Evolutionary conservation across 2,888 invertebrate species (phyloP).

Genomic region (Melieria picta): DNA sequence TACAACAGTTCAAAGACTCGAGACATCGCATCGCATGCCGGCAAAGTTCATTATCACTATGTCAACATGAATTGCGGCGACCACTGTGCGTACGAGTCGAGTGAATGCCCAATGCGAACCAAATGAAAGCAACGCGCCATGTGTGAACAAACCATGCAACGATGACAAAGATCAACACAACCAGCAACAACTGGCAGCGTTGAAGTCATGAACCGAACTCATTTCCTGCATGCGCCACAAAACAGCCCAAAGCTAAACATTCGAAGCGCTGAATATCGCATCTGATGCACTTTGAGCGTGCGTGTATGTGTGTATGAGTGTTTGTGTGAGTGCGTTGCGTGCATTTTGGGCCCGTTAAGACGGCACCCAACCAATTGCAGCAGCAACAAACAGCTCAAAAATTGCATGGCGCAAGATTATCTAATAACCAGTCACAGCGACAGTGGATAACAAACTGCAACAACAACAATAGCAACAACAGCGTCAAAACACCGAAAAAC

Average conservation of each 20-base stretch:
- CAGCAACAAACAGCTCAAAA: not conserved
- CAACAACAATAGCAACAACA: not conserved
- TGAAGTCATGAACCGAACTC: not conserved
- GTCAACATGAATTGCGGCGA: slow-evolving; percentile 23
- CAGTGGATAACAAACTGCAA: not conserved
- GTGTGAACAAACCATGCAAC: slow-evolving; percentile 5
- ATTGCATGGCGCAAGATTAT: not conserved
- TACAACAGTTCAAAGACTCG: slow-evolving; percentile 30
- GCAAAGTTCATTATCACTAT: slow-evolving; percentile 45
- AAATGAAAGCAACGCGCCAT: not conserved
- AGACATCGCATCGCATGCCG: slow-evolving; percentile 4
- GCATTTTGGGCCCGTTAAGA: too few relatives aligned
- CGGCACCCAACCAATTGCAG: too few relatives aligned
- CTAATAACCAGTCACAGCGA: not conserved
- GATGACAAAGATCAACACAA: not conserved
- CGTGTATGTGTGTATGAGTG: too few relatives aligned
- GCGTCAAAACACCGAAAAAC: not conserved
- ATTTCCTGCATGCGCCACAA: not conserved
- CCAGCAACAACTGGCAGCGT: not conserved
- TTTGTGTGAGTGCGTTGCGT: too few relatives aligned
- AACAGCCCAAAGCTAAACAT: not conserved
- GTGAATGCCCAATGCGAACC: not conserved
- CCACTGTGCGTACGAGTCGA: not conserved
- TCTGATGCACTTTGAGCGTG: too few relatives aligned
- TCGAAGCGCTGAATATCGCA: too few relatives aligned